A percentile compares a stretch with the other conserved stretches of the same genome.
Evolutionary conservation across 2,797 vertebrate genomes (phyloP).

Genomic region (Rhodeus uyekii): DNA sequence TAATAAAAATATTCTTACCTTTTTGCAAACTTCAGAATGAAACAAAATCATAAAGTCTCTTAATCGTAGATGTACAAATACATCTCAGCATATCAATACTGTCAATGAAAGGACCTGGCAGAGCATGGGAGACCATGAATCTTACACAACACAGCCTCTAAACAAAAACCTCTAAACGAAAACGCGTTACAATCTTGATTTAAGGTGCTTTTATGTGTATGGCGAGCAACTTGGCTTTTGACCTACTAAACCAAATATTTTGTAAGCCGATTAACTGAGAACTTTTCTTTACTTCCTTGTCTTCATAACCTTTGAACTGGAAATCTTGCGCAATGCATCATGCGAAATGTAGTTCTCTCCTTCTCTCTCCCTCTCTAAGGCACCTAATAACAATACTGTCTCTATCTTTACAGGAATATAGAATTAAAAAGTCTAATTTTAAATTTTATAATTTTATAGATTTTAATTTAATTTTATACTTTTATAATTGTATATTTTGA

Average conservation of each 20-base stretch:
- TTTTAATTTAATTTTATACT: no score
- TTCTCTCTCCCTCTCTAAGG: neutral
- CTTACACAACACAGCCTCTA: neutral
- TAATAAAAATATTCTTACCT: neutral
- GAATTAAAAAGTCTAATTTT: neutral
- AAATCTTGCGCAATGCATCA: neutral
- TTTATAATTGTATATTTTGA: no score
- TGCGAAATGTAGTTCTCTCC: slow-evolving; percentile 6
- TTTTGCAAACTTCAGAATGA: neutral
- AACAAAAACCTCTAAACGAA: slow-evolving; percentile 1
- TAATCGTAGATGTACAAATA: neutral
- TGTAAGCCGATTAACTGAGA: slow-evolving; percentile 25
- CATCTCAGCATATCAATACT: neutral
- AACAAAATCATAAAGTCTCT: neutral
- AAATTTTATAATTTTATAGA: no score
- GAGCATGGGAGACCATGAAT: neutral
- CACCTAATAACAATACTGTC: neutral
- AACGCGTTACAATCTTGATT: neutral
- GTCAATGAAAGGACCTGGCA: neutral
- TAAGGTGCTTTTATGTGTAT: neutral
- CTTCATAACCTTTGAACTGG: slow-evolving; percentile 15
- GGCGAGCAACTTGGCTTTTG: neutral
- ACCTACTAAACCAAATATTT: slow-evolving; percentile 19
- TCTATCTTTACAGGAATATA: neutral
- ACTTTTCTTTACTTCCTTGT: slow-evolving; percentile 34